Evolutionary conservation across 1,140 invertebrate genomes (phyloP), one percentile per base, ranked within the genome.

Genomic region (Bradysia coprophila): DNA sequence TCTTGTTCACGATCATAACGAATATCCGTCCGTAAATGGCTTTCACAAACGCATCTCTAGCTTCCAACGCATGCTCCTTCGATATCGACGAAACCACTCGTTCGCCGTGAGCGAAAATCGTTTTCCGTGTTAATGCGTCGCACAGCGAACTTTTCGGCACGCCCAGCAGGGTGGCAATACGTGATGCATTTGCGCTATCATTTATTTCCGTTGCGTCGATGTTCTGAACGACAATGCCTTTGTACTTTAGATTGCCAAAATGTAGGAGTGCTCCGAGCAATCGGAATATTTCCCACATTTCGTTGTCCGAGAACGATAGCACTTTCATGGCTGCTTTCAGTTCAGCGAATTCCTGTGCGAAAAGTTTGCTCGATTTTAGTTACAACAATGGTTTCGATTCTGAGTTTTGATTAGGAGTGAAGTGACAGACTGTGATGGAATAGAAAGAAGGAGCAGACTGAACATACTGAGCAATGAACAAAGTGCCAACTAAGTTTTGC

Each of bases 21-120:
- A 97, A 96, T 49, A 96, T 75, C 46, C 81, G 73, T 1, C 89
- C 88, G 59, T 96, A 97, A 44, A 97, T 80, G 2, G 79, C 78
- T 69, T 91, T 92, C 0, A 89, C 85, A 53, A 95, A 87, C 0
- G 90, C 87, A 68, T 96, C 89, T 32, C 88, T 64, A 0, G 86
- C 81, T 64, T 94, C 86, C 1, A 76, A 52, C 1, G 87, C 77
- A 41, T 83, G 76, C 36, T 72, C 66, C 47, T 73, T 72, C 9
- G 76, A 75, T 45, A 90, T 58, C 38, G 69, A 72, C 9, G 79
- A 77, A 15, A 81, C 71, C 22, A 92, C 84, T 51, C 77, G 68
- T 48, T 94, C 90, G 21, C 86, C 89, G 46, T 88, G 78, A 19
- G 84, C 85, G 47, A 87, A 81, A 43, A 95, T 81, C 0, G 84